Evolutionary conservation across 2,113 vertebrate genomes (phyloP), one percentile per base, ranked within the genome.

Genomic region (Hipposideros armiger): DNA sequence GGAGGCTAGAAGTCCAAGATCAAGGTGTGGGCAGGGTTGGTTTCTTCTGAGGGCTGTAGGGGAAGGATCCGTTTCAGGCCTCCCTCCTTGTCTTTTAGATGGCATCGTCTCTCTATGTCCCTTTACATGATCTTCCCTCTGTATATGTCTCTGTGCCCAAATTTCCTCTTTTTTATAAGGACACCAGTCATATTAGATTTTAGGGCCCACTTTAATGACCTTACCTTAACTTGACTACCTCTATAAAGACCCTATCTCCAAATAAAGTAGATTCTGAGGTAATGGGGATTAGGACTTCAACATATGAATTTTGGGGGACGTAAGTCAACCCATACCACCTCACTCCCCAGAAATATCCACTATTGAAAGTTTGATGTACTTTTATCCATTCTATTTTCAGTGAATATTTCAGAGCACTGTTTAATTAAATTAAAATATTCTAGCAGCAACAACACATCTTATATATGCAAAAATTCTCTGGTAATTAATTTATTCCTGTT

Each of bases 301-400:
- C n/a, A 62, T 76, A 32, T 22, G 14, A 22, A 83, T 76, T 91
- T 66, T 62, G 74, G 42, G 30, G 10, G n/a, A 45, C 24, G 40
- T 11, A 87, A 6, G 60, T 73, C 16, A 81, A 74, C 11, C n/a
- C 22, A n/a, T 24, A 74, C 45, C 17, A 52, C 22, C 13, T 28
- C 28, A 40, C 60, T 66, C 22, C 42, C 54, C 28, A 13, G 10
- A 50, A 89, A 15, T 70, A 72, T 60, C 19, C 52, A 42, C 15
- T 80, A 40, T 56, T 72, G 47, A 73, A 90, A 90, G 30, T 70
- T 56, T 80, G 80, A n/a, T 90, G 10, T 80, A 42, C n/a, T 93
- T 80, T 62, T 60, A 84, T 64, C 5, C 22, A 54, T 56, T 83
- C 50, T 56, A 40, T 83, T 85, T 73, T 85, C 36, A 73, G 40